Evolutionary conservation across 1,140 invertebrate species (phyloP).

Genomic region (Conus betulinus): DNA sequence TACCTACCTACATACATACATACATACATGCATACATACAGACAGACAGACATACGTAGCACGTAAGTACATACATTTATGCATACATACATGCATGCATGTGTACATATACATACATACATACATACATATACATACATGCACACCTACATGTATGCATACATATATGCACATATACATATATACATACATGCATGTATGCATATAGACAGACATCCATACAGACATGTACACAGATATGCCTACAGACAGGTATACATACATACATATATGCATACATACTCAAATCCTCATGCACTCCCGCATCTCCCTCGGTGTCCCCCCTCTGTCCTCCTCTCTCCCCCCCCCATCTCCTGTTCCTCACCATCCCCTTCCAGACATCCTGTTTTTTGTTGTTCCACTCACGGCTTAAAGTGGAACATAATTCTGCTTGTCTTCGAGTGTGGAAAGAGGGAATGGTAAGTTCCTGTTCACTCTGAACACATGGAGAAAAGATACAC

Average conservation of each 20-base stretch:
- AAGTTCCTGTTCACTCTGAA: too few species aligned
- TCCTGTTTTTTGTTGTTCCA: too few species aligned
- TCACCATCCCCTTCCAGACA: too few species aligned
- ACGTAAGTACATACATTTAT: too few species aligned
- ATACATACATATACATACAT: not conserved
- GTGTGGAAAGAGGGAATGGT: too few species aligned
- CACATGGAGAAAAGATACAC: too few species aligned
- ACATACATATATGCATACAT: not conserved
- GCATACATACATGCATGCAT: not conserved
- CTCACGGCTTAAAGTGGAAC: too few species aligned
- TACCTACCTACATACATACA: not conserved
- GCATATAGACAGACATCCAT: not conserved
- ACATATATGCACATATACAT: not conserved
- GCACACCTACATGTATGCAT: not conserved
- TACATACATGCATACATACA: not conserved
- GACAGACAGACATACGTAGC: not conserved
- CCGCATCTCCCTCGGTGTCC: too few species aligned
- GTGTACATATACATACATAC: conserved; percentile 5
- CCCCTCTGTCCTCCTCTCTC: too few species aligned
- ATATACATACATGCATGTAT: not conserved
- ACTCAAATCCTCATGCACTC: not conserved
- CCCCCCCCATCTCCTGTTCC: too few species aligned
- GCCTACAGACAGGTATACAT: not conserved
- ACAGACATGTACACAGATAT: not conserved
- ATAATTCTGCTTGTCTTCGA: too few species aligned